Conservation (phyloP, 2,113 vertebrate species). For the Notothenia rossii region DNA sequence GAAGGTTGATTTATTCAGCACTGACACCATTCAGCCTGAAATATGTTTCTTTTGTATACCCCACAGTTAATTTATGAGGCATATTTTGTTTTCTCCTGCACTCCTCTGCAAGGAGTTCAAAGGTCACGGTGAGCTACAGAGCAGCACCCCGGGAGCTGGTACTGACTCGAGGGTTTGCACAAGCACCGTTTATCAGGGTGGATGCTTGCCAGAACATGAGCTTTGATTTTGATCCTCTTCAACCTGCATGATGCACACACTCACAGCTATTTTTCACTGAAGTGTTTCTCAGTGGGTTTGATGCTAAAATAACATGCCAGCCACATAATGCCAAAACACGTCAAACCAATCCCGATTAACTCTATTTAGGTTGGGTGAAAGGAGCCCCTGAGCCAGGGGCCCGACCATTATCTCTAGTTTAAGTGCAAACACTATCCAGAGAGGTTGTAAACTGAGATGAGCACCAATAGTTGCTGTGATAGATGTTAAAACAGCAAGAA, state of each 20-base stretch:
- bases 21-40: slow-evolving; percentile 1
- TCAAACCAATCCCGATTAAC: neutral
- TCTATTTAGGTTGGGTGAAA: neutral
- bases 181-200: slow-evolving; percentile 23
- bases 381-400: neutral
- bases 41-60: slow-evolving; percentile 15
- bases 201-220: slow-evolving; percentile 35
- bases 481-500: slow-evolving; percentile 18
- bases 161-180: neutral
- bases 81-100: slow-evolving; percentile 18
- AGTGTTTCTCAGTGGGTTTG: neutral
- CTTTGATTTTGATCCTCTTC: slow-evolving; percentile 20
- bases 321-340: neutral
- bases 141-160: slow-evolving; percentile 12
- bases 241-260: neutral
- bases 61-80: slow-evolving; percentile 5
- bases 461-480: slow-evolving; percentile 11
- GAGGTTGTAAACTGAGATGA: slow-evolving; percentile 15
- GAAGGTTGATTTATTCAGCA: neutral
- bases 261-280: neutral
- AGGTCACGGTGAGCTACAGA: slow-evolving; percentile 25
- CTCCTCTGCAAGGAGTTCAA: slow-evolving; percentile 26
- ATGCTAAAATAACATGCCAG: neutral
- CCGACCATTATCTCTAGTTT: slow-evolving; percentile 7
- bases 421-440: slow-evolving; percentile 14